phyloP scores from a whole-genome alignment of 2,797 vertebrate species.

The Tinamus major region DNA sequence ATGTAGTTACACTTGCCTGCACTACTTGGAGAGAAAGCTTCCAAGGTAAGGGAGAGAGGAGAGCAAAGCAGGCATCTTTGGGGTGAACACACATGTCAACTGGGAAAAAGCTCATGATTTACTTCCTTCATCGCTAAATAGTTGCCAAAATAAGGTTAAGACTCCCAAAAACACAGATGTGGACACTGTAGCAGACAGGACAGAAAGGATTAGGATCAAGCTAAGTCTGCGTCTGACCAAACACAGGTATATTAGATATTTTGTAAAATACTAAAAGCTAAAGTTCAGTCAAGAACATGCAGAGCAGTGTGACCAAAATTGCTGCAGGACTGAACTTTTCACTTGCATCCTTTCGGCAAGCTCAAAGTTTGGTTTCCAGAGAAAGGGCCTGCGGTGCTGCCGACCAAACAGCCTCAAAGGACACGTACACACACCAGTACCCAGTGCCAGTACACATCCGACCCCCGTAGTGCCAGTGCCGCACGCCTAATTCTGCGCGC shows the following conservation, averaged over 20 bases:
- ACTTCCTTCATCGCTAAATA: background rate
- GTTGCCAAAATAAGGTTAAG: background rate
- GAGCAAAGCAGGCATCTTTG: rapidly evolving
- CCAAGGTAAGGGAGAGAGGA: background rate
- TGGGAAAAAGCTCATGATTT: rapidly evolving
- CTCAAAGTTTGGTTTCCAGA: background rate
- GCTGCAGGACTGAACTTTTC: background rate
- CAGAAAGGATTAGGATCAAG: background rate
- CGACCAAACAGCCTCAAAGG: background rate
- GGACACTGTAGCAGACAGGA: background rate
- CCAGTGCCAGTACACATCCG: background rate
- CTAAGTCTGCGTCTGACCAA: background rate
- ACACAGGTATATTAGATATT: background rate
- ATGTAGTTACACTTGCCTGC: background rate
- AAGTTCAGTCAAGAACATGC: background rate
- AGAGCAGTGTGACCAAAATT: background rate
- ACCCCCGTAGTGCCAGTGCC: rapidly evolving
- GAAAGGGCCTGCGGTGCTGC: background rate
- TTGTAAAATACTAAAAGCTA: background rate
- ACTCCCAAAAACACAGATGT: rapidly evolving
- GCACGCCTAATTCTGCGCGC: rapidly evolving
- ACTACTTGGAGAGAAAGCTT: background rate
- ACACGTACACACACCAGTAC: background rate
- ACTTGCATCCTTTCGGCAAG: background rate
- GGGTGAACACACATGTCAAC: rapidly evolving